A percentile compares a stretch with the other conserved stretches of the same genome.
These are phyloP conservation scores for Resseliella maxima DNA, from an alignment of 2,888 invertebrate species.

Conservation along the genomic window DNA sequence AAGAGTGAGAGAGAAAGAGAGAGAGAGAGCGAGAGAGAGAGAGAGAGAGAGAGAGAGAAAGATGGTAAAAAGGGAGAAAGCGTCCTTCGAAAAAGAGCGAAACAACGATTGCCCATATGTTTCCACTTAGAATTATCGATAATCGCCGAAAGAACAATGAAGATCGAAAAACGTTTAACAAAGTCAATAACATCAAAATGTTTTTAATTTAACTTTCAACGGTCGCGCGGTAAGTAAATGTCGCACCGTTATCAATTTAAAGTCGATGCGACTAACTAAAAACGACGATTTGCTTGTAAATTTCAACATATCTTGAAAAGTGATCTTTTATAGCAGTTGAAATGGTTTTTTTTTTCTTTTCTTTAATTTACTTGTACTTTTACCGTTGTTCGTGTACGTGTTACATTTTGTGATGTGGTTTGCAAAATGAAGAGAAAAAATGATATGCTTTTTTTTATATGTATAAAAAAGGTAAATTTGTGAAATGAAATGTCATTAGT, in stretches of 20 bases:
- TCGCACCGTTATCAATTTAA: not conserved
- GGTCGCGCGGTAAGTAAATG: not conserved
- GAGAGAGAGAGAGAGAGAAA: too few species aligned
- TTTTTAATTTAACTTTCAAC: slow-evolving; percentile 22
- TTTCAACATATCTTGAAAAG: not conserved
- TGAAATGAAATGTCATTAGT: not conserved
- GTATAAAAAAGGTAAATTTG: not conserved
- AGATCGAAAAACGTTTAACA: not conserved
- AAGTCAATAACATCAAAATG: slow-evolving; percentile 18
- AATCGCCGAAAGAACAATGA: not conserved
- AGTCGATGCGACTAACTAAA: not conserved
- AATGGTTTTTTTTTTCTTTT: not conserved
- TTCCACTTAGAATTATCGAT: not conserved
- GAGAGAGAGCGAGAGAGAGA: too few species aligned
- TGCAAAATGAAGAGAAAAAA: too few species aligned
- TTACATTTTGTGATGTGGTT: too few species aligned
- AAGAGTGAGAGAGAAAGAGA: too few species aligned
- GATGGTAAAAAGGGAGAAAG: too few species aligned
- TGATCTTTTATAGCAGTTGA: not conserved
- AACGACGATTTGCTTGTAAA: not conserved
- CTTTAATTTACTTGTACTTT: too few species aligned
- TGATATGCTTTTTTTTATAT: too few species aligned
- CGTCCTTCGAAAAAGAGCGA: too few species aligned
- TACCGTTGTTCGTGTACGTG: too few species aligned
- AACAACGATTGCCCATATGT: too few species aligned